Evolutionary conservation across 2,888 invertebrate genomes (phyloP), one percentile per base, ranked within the genome.

Genomic region (Protonemura montana): DNA sequence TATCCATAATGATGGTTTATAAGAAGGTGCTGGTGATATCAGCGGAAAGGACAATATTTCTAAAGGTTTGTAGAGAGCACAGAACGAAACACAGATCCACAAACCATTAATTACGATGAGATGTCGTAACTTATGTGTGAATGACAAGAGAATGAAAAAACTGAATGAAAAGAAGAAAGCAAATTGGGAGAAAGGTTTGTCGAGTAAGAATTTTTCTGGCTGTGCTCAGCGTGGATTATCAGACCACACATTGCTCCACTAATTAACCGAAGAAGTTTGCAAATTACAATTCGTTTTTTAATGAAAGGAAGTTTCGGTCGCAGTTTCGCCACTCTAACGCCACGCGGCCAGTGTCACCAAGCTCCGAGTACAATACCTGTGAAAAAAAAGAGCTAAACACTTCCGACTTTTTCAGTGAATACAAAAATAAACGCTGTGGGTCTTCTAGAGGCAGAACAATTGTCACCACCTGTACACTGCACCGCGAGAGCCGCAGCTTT

Each of bases 161-260:
- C 35, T 28, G 27, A 84, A 59, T 76, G 59, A 59, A 84, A 26
- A 25, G 59, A 84, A 16, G 84, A 84, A 84, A 84, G 84, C 84
- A 59, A 27, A 84, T 59, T 84, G 76, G 76, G 84, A 84, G 84
- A 84, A 84, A 84, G 83, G 82, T 82, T n/a, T 28, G 78, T n/a
- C 80, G n/a, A 26, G 80, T 27, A 7, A 3, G 59, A 16, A 59
- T 59, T 59, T 59, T 59, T 10, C 59, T 21, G 21, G 59, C 59
- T 10, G 30, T 30, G 27, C n/a, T 78, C 26, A n/a, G n/a, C 25
- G 3, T 13, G 28, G 83, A 42, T 42, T 42, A 83, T 84, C 84
- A 84, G 84, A 84, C 84, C 84, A 84, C 84, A 59, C 84, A 76
- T 42, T 76, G 28, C 26, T 42, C 5, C 82, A 16, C 35, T 41